These are phyloP conservation scores for Loris lydekkerianus DNA, from an alignment of 2,797 vertebrate species.

Conservation along the genomic window DNA sequence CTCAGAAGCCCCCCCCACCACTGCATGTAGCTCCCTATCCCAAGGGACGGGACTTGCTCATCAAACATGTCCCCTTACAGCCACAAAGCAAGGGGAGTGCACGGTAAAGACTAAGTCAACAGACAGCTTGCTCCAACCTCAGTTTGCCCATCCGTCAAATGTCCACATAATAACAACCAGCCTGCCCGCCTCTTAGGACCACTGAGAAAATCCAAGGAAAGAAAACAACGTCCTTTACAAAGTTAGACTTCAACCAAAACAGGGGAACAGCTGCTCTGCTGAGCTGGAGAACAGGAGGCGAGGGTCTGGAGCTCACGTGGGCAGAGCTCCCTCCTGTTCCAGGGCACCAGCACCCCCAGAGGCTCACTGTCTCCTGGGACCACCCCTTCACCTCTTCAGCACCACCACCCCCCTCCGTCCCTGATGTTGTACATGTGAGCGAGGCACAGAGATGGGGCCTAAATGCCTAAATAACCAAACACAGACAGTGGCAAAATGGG, in stretches of 20 bases:
- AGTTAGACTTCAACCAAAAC: neutral
- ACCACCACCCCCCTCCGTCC: neutral
- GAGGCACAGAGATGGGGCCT: neutral
- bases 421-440: neutral
- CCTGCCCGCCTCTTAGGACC: neutral
- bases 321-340: neutral
- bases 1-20: neutral
- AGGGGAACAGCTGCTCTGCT: neutral
- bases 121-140: neutral
- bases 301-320: neutral
- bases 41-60: neutral
- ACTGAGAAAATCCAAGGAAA: neutral
- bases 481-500: neutral
- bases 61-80: neutral
- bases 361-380: neutral
- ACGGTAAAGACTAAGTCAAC: neutral
- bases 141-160: slow-evolving; percentile 6
- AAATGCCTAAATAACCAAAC: neutral
- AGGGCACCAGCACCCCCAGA: neutral
- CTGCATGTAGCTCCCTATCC: neutral
- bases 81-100: fast-evolving
- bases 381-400: neutral
- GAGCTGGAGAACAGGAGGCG: fast-evolving
- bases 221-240: neutral
- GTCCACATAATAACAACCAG: neutral